These are phyloP conservation scores for Drosophila limbata DNA, from an alignment of 2,888 invertebrate genomes.

Conservation along the genomic window DNA sequence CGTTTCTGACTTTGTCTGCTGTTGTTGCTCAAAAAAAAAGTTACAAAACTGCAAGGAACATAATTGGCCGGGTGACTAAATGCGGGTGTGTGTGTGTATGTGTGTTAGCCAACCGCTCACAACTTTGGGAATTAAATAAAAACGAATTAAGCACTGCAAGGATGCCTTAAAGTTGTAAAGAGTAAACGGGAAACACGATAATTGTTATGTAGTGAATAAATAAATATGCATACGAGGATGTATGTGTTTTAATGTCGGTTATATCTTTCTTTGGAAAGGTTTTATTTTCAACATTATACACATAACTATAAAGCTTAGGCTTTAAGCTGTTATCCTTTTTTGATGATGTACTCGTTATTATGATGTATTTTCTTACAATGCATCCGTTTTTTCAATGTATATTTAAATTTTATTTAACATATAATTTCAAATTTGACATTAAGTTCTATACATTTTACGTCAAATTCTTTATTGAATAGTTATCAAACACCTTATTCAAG, in stretches of 20 bases:
- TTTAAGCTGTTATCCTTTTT: background rate
- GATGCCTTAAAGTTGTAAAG: background rate
- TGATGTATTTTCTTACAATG: background rate
- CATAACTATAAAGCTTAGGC: background rate
- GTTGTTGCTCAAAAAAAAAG: slow-evolving; percentile 6
- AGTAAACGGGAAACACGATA: background rate
- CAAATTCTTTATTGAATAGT: too few relatives aligned
- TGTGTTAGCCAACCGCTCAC: slow-evolving; percentile 1
- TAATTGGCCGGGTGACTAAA: slow-evolving; percentile 3
- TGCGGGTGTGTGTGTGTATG: background rate
- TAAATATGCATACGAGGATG: background rate
- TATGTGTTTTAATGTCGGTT: background rate
- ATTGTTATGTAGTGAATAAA: background rate
- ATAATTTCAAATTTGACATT: too few relatives aligned
- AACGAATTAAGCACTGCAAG: background rate
- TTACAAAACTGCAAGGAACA: background rate
- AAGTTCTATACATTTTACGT: too few relatives aligned
- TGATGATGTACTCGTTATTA: background rate
- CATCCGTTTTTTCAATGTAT: background rate
- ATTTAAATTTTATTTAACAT: too few relatives aligned
- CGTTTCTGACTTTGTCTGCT: background rate
- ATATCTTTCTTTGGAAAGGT: too few relatives aligned
- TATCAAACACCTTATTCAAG: too few relatives aligned
- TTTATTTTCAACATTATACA: too few relatives aligned
- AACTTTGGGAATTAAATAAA: slow-evolving; percentile 8